These are phyloP conservation scores for Drosophila mimica DNA, from an alignment of 2,888 invertebrate genomes.

Conservation along the genomic window DNA sequence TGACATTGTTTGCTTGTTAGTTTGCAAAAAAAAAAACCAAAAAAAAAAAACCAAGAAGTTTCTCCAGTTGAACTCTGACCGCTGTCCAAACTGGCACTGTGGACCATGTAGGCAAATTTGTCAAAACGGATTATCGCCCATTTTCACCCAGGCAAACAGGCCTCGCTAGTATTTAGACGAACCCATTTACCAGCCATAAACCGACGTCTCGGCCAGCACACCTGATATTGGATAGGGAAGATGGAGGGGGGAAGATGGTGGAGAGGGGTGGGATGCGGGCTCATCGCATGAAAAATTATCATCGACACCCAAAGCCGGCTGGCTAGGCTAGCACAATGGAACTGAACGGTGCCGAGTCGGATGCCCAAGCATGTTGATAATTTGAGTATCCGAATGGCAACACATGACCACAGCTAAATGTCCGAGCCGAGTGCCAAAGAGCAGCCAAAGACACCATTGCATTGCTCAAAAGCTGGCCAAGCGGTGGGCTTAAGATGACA, in stretches of 20 bases:
- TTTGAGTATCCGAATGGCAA: conserved; percentile 79
- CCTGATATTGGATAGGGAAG: conserved; percentile 35
- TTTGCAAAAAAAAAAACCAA: conserved; percentile 32
- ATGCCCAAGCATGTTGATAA: conserved; percentile 69
- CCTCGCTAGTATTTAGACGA: conserved; percentile 76
- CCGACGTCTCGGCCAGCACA: conserved; percentile 33
- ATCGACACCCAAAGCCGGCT: conserved; percentile 72
- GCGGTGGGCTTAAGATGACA: conserved; percentile 80
- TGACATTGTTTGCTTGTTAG: conserved; percentile 47
- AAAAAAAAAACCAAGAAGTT: conserved; percentile 26
- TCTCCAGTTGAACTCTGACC: conserved; percentile 61
- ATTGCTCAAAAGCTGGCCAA: conserved; percentile 36
- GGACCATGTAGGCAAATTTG: conserved; percentile 75
- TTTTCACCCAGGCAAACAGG: conserved; percentile 63
- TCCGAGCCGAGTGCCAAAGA: conserved; percentile 27
- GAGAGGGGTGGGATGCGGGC: conserved; percentile 36
- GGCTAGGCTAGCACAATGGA: conserved; percentile 60
- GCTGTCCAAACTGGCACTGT: conserved; percentile 37
- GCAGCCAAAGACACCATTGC: conserved; percentile 24
- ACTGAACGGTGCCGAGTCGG: conserved; percentile 34
- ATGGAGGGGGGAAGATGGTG: too few relatives aligned
- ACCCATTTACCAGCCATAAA: conserved; percentile 67
- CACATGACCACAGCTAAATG: conserved; percentile 49
- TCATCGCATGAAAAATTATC: conserved; percentile 79
- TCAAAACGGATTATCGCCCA: conserved; percentile 82